These are phyloP conservation scores for Phylloscopus whistleri DNA, from an alignment of 2,113 vertebrate genomes.

Conservation along the genomic window DNA sequence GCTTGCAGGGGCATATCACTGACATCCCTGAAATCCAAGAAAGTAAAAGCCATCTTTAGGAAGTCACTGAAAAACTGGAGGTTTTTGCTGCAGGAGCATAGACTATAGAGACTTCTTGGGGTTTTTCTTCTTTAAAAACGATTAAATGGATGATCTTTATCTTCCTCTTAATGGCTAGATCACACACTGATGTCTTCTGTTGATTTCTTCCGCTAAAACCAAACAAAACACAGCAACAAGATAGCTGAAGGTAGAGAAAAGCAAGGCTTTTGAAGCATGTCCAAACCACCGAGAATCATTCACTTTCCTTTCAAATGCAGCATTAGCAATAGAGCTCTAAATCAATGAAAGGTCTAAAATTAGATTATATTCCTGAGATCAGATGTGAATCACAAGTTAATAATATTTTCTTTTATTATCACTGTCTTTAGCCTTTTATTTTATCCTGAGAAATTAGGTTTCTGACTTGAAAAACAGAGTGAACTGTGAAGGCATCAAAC, in stretches of 20 bases:
- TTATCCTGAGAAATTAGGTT: slow-evolving; percentile 49
- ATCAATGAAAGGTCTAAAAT: slow-evolving; percentile 61
- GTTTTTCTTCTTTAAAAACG: not conserved
- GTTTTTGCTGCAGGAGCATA: not conserved
- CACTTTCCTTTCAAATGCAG: slow-evolving; percentile 52
- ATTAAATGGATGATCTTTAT: slow-evolving; percentile 6
- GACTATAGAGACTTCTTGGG: not conserved
- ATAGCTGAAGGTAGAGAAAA: not conserved
- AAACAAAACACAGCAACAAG: not conserved
- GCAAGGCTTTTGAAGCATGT: not conserved
- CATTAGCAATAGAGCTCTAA: slow-evolving; percentile 55
- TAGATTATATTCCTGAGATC: slow-evolving; percentile 61
- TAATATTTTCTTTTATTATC: slow-evolving; percentile 60
- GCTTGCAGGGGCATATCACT: not conserved
- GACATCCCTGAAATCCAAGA: not conserved
- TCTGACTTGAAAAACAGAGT: not conserved
- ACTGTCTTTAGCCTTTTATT: slow-evolving; percentile 57
- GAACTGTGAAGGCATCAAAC: slow-evolving; percentile 45
- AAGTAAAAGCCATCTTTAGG: not conserved
- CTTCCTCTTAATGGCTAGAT: not conserved
- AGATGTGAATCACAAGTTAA: slow-evolving; percentile 66
- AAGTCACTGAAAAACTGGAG: not conserved
- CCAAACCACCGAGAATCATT: slow-evolving; percentile 50
- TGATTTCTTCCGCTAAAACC: slow-evolving; percentile 21
- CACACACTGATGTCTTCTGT: not conserved